phyloP scores from a whole-genome alignment of 2,113 vertebrate genomes.

The Megatriorchis doriae region DNA sequence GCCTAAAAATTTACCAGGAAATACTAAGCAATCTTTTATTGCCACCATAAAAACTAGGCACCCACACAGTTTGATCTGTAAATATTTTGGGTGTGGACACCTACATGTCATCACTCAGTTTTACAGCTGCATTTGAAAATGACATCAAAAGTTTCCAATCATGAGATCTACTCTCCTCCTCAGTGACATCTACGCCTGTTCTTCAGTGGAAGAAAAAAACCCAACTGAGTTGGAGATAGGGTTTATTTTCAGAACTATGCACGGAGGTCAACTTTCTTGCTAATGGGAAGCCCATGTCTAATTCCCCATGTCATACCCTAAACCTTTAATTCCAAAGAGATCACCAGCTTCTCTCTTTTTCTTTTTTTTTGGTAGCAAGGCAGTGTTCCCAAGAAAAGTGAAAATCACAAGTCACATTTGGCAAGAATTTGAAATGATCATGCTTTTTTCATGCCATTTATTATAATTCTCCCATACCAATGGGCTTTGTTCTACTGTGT shows the following conservation, averaged over 20 bases:
- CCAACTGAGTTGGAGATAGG: background rate
- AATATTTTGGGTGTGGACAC: background rate
- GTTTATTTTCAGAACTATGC: slow-evolving; percentile 23
- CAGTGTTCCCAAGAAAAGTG: slow-evolving; percentile 16
- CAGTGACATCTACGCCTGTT: background rate
- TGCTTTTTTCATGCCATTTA: slow-evolving; percentile 32
- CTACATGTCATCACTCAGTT: background rate
- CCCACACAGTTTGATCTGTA: background rate
- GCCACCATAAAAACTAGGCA: background rate
- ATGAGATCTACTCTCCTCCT: background rate
- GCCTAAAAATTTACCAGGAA: background rate
- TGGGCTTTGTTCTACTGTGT: slow-evolving; percentile 35
- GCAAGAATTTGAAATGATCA: slow-evolving; percentile 1
- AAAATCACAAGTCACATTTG: slow-evolving; percentile 15
- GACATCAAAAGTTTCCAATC: background rate
- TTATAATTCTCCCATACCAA: slow-evolving; percentile 23
- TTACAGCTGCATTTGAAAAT: slow-evolving; percentile 19
- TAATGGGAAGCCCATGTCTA: background rate
- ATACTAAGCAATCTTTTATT: background rate
- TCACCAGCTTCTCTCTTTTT: background rate
- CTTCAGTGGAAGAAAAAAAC: background rate
- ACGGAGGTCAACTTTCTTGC: background rate
- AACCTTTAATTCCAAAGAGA: slow-evolving; percentile 37
- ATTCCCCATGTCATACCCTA: slow-evolving; percentile 4
- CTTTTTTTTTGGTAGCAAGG: background rate